Evolutionary conservation across 2,888 invertebrate genomes (phyloP).

Genomic region (Mongoloraphidia duomilia): DNA sequence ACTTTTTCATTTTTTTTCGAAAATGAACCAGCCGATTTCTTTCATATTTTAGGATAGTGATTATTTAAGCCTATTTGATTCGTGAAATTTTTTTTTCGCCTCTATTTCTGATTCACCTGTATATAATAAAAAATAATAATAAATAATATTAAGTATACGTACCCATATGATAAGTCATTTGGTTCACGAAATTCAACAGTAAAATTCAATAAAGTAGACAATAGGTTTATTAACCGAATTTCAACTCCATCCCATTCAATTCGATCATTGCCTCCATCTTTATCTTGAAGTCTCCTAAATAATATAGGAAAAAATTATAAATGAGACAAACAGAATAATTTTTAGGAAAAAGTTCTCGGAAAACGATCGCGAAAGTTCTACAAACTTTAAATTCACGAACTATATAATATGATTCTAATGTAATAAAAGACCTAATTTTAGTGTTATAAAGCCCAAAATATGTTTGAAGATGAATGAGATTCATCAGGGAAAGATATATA

Average conservation of each 20-base stretch:
- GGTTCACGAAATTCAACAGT: slow-evolving; percentile 54
- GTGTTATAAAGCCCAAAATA: too few relatives aligned
- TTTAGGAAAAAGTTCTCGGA: too few relatives aligned
- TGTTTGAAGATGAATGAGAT: too few relatives aligned
- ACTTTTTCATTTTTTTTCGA: too few relatives aligned
- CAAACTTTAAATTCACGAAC: neutral
- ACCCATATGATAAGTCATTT: slow-evolving; percentile 34
- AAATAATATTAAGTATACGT: slow-evolving; percentile 11
- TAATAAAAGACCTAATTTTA: neutral
- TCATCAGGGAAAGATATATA: too few relatives aligned
- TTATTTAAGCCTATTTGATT: too few relatives aligned
- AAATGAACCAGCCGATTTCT: too few relatives aligned
- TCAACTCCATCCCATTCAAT: slow-evolving; percentile 61
- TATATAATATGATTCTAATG: neutral
- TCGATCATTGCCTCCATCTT: slow-evolving; percentile 33
- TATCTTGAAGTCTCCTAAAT: slow-evolving; percentile 24
- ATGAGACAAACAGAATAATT: neutral
- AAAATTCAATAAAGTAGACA: slow-evolving; percentile 54
- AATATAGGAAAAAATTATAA: too few relatives aligned
- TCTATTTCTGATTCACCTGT: too few relatives aligned
- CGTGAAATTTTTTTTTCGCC: too few relatives aligned
- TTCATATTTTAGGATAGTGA: too few relatives aligned
- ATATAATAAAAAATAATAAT: too few relatives aligned
- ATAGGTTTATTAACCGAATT: slow-evolving; percentile 43
- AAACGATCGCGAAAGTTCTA: neutral